Evolutionary conservation across 2,797 vertebrate genomes (phyloP), one percentile per base, ranked within the genome.

Genomic region (Amazonetta brasiliensis): DNA sequence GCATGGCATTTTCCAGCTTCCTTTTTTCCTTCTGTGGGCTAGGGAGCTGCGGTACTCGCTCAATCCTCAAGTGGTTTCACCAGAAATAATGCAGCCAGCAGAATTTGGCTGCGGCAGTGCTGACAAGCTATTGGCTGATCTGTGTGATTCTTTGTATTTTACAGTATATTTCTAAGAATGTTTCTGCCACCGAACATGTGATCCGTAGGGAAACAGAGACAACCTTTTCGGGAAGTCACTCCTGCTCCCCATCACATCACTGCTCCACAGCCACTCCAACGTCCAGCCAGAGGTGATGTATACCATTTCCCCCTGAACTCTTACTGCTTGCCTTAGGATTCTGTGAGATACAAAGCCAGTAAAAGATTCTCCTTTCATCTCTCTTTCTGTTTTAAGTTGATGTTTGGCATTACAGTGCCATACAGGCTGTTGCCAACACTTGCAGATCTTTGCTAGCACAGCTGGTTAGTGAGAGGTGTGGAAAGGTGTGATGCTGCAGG

Each of bases 151-250:
- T 97, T 50, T 91, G 33, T 94, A 1, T 97, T 84, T 96, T 97
- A 48, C 97, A 99, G 99, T 99, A 99, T 95, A 99, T 99, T 97
- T 99, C 99, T 97, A 99, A 99, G 98, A 99, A 99, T 8, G 97
- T 99, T 86, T 99, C 99, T 59, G 98, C 98, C 89, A 99, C 99
- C 1, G 99, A 99, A 90, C 98, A 99, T 2, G 98, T 99, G 97
- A 99, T 99, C 97, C 98, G 98, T 95, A 99, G 99, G 80, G 99
- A 98, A 97, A 98, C 98, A 19, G 99, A 99, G 96, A 99, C 98
- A 37, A 99, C 99, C 4, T 99, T 99, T 97, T 99, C 99, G 0
- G 98, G 98, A 97, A 99, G 99, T 97, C 99, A 98, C 89, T 98
- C 99, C 96, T 99, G 99, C 96, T 99, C 99, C 97, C 99, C 99